phyloP scores from a whole-genome alignment of 2,797 vertebrate species.

The Anisognathus igniventris region DNA sequence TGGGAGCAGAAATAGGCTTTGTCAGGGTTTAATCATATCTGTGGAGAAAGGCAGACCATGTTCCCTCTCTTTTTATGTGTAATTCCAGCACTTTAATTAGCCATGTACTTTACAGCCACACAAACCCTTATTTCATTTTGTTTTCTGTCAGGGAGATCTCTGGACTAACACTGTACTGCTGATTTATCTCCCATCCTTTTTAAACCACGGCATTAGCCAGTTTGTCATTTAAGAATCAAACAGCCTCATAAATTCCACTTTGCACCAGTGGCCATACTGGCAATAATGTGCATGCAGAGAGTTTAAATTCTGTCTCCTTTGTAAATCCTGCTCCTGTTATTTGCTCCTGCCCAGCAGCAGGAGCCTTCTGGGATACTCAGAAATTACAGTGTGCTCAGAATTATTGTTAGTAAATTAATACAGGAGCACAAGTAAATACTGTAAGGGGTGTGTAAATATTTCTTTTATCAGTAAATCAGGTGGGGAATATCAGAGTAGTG shows the following conservation, averaged over 20 bases:
- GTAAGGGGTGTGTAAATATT: neutral
- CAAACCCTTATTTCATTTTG: neutral
- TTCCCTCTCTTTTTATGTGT: neutral
- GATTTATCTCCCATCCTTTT: neutral
- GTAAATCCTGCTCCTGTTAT: constrained; percentile 25
- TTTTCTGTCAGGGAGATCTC: neutral
- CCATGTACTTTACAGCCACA: neutral
- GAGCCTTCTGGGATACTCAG: neutral
- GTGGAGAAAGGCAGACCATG: neutral
- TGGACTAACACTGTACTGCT: neutral
- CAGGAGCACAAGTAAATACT: constrained; percentile 6
- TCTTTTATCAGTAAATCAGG: neutral
- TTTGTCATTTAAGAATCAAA: constrained; percentile 1
- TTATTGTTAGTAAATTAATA: constrained; percentile 36
- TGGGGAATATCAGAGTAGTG: neutral
- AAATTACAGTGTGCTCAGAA: constrained; percentile 17
- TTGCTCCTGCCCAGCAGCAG: neutral
- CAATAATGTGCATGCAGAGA: neutral
- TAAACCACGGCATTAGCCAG: neutral
- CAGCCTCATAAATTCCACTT: neutral
- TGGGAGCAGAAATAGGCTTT: neutral
- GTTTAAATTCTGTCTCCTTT: neutral
- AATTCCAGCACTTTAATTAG: constrained; percentile 19
- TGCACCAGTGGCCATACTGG: neutral
- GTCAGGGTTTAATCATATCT: neutral